Evolutionary conservation across 2,888 invertebrate genomes (phyloP).

Genomic region (Mimumesa dahlbomi): DNA sequence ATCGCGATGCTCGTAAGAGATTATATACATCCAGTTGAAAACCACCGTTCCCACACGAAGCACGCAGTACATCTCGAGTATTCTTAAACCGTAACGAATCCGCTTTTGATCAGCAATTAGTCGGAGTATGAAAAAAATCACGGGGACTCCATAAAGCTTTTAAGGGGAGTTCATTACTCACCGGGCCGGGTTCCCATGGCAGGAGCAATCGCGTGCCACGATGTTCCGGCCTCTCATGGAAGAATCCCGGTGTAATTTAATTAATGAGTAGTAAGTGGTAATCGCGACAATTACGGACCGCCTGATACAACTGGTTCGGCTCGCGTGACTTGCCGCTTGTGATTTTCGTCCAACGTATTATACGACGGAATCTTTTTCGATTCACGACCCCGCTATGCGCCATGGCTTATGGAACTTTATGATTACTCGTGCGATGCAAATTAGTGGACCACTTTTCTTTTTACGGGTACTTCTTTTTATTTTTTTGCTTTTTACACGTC

Average conservation of each 20-base stretch:
- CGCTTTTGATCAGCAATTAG: not conserved
- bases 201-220: not conserved
- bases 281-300: not conserved
- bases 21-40: no score
- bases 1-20: no score
- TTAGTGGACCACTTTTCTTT: no score
- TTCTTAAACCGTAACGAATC: not conserved
- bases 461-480: no score
- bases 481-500: no score
- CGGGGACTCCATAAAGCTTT: not conserved
- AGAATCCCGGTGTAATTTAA: not conserved
- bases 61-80: not conserved
- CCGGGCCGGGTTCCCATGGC: not conserved
- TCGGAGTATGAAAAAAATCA: not conserved
- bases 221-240: not conserved
- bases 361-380: not conserved
- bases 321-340: not conserved
- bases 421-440: not conserved
- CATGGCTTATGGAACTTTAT: not conserved
- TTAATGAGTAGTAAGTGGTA: conserved; percentile 3
- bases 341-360: not conserved
- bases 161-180: not conserved
- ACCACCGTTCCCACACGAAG: not conserved
- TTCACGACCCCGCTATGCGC: not conserved
- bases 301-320: not conserved